Base-by-base conservation (phyloP, 2,888 invertebrate genomes). In the Dusona sp. region DNA sequence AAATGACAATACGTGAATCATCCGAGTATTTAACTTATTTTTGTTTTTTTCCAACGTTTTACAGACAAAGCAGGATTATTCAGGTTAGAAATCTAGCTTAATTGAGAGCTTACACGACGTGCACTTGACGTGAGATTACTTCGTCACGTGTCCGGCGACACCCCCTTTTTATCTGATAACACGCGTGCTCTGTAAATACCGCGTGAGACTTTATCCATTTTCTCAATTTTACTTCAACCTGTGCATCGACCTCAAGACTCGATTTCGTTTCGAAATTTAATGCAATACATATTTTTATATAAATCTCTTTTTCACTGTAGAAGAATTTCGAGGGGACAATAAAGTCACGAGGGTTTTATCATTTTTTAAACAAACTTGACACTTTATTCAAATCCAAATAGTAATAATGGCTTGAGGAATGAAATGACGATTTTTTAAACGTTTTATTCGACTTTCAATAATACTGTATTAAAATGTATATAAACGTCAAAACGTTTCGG, bases 141-240 rank as follows among this genome's bases (percentile, higher is more conserved):
- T 29, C 61, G 61, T 61, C 61, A 61, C 61, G 16, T 29, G 61
- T 13, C 29, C 61, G 61, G 61, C 25, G 61, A 61, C 61, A 61
- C 61, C 61, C 61, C 61, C 16, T 29, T 61, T 61, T 61, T 61
- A 61, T 61, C 61, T 29, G 61, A 61, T 61, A 61, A 61, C 29
- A 16, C 29, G 29, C 29, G 29, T 29, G 16, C 16, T 29, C 16
- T 61, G 29, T 16, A 29, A 61, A 61, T 16, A 61, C 29, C 16
- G 29, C 16, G 61, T 22, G n/a, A 29, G 7, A 29, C 6, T 29
- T 29, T 16, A 1, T 11, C 29, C 29, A 29, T 61, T 61, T 61
- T 61, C 16, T 61, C 61, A 57, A 57, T 8, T 61, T 61, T 29
- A 1, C 16, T 61, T 42, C 13, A 13, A 42, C 11, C 57, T 61